phyloP scores from a whole-genome alignment of 2,113 vertebrate species.

The Oncorhynchus masou region DNA sequence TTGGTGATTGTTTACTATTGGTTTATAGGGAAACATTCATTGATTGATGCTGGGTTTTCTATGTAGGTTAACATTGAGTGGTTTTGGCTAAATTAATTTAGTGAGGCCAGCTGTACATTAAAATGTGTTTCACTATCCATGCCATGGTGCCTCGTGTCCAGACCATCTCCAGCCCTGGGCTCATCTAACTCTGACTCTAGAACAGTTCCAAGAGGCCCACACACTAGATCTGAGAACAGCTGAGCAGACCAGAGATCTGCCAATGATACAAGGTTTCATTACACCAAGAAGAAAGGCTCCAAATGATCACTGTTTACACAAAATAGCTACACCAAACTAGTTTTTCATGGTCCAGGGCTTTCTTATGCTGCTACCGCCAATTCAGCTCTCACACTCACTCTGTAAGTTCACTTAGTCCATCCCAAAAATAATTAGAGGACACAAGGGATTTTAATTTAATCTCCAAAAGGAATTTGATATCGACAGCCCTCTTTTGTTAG shows the following conservation, averaged over 20 bases:
- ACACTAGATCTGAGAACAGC: neutral
- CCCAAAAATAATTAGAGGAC: constrained; percentile 36
- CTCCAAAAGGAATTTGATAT: constrained; percentile 37
- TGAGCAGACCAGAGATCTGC: constrained; percentile 4
- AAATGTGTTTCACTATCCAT: neutral
- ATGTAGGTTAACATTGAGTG: too few species aligned
- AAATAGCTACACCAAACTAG: constrained; percentile 13
- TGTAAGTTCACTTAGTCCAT: constrained; percentile 20
- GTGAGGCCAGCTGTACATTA: too few species aligned
- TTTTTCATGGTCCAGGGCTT: constrained; percentile 22
- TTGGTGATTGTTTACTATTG: too few species aligned
- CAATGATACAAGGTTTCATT: constrained; percentile 17
- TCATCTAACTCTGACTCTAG: neutral
- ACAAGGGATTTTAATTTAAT: constrained; percentile 35
- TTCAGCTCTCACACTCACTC: constrained; percentile 28
- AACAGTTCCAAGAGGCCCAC: constrained; percentile 15
- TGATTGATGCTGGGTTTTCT: neutral
- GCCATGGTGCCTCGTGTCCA: neutral
- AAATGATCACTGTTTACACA: constrained; percentile 30
- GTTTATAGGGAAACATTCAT: neutral
- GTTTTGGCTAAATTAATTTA: too few species aligned
- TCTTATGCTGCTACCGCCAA: constrained; percentile 13
- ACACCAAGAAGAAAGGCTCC: constrained; percentile 31
- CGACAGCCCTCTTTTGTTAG: constrained; percentile 19
- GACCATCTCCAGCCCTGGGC: neutral